Conservation (phyloP, 2,113 vertebrate genomes). For the Cebus imitator region DNA sequence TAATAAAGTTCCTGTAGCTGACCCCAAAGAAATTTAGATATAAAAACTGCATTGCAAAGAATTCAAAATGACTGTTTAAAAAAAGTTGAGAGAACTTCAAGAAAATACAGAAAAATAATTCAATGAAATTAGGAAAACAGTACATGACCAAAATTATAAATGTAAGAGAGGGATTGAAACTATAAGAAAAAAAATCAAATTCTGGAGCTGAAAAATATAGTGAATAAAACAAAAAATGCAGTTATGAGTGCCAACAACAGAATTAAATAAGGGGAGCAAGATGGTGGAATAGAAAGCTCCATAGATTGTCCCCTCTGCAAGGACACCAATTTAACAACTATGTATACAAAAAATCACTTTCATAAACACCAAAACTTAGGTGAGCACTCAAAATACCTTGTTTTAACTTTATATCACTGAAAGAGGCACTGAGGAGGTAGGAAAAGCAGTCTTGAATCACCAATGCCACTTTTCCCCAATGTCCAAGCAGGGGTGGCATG, state of each 20-base stretch:
- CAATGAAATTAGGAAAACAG: background rate
- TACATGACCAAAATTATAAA: background rate
- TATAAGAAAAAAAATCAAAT: background rate
- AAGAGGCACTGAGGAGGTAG: too few species aligned
- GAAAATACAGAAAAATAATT: background rate
- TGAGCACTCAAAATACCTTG: too few species aligned
- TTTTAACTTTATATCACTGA: too few species aligned
- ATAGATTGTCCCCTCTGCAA: too few species aligned
- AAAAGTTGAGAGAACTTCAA: background rate
- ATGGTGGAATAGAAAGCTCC: too few species aligned
- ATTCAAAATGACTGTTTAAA: background rate
- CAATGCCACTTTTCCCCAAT: too few species aligned
- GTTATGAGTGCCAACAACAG: background rate
- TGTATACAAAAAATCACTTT: too few species aligned
- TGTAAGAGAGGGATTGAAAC: background rate
- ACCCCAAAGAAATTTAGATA: background rate
- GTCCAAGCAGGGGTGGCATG: too few species aligned
- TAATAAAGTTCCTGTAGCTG: background rate
- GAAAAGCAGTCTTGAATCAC: too few species aligned
- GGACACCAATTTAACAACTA: too few species aligned
- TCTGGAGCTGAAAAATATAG: background rate
- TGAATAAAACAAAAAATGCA: background rate
- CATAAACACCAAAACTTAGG: too few species aligned
- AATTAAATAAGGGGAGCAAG: background rate
- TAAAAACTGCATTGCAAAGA: background rate